A percentile compares a stretch with the other conserved stretches of the same genome.
These are phyloP conservation scores for Penelope pileata DNA, from an alignment of 2,113 vertebrate genomes.

Conservation along the genomic window DNA sequence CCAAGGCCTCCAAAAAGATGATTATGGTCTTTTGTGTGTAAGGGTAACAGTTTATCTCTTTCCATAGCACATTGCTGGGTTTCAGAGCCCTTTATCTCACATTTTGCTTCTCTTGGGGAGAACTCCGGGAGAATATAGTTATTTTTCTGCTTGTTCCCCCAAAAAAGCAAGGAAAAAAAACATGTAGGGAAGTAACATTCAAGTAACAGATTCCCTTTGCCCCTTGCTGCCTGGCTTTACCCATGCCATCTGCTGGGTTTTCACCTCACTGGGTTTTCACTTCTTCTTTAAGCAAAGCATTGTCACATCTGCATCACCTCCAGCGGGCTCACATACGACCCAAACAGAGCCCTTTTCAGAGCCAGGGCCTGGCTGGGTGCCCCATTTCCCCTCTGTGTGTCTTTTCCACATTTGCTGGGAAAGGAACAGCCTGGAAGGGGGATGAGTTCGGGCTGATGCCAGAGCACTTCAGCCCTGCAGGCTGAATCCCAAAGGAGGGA, in stretches of 20 bases:
- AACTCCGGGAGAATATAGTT: neutral
- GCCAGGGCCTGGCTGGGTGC: neutral
- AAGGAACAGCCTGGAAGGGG: neutral
- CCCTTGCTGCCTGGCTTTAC: neutral
- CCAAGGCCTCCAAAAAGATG: neutral
- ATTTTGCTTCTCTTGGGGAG: neutral
- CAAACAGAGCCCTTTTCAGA: neutral
- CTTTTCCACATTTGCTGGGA: neutral
- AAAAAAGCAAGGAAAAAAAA: neutral
- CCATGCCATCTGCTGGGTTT: neutral
- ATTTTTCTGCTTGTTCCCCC: neutral
- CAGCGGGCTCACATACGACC: neutral
- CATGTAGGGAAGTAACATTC: neutral
- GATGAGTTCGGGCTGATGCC: neutral
- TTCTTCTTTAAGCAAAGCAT: neutral
- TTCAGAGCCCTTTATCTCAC: neutral
- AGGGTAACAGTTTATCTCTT: neutral
- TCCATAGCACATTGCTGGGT: neutral
- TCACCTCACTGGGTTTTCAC: no score
- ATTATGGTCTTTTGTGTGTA: neutral
- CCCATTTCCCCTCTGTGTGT: rapidly evolving
- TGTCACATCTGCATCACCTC: neutral
- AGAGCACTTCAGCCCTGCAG: neutral
- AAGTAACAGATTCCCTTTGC: neutral
- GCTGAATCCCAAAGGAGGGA: neutral